phyloP scores from a whole-genome alignment of 1,140 invertebrate species.

The Phocides pigmalion region DNA sequence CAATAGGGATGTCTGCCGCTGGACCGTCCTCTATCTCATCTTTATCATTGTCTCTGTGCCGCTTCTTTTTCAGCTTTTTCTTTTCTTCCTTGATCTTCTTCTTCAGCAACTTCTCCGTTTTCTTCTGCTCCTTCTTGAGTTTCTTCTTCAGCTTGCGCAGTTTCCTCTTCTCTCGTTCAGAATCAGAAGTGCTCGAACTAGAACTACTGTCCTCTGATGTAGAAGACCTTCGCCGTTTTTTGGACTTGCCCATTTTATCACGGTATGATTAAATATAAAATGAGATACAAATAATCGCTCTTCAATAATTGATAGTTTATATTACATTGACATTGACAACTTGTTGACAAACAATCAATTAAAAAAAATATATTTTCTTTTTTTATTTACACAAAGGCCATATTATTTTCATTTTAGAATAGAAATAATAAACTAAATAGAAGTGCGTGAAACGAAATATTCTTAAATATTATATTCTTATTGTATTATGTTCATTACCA shows the following conservation, averaged over 20 bases:
- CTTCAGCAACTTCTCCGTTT: constrained; percentile 73
- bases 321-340: too few relatives aligned
- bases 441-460: too few relatives aligned
- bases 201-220: constrained; percentile 50
- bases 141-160: constrained; percentile 79
- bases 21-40: constrained; percentile 37
- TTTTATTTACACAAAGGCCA: too few relatives aligned
- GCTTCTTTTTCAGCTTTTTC: constrained; percentile 68
- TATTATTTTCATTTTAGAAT: too few relatives aligned
- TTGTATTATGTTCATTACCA: too few relatives aligned
- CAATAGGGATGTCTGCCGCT: constrained; percentile 80
- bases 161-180: constrained; percentile 68
- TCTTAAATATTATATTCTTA: too few relatives aligned
- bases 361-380: too few relatives aligned
- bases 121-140: constrained; percentile 76
- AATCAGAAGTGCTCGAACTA: constrained; percentile 60
- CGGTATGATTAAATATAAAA: too few relatives aligned
- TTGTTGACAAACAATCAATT: too few relatives aligned
- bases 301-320: too few relatives aligned
- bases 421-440: too few relatives aligned
- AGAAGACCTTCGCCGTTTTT: constrained; percentile 61
- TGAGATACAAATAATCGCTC: too few relatives aligned
- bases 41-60: constrained; percentile 45
- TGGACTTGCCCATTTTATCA: constrained; percentile 64
- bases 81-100: constrained; percentile 77